Percentiles rank a stretch among this genome's conserved stretches.
phyloP scores from a whole-genome alignment of 2,113 vertebrate species.

The Thalassoma bifasciatum region DNA sequence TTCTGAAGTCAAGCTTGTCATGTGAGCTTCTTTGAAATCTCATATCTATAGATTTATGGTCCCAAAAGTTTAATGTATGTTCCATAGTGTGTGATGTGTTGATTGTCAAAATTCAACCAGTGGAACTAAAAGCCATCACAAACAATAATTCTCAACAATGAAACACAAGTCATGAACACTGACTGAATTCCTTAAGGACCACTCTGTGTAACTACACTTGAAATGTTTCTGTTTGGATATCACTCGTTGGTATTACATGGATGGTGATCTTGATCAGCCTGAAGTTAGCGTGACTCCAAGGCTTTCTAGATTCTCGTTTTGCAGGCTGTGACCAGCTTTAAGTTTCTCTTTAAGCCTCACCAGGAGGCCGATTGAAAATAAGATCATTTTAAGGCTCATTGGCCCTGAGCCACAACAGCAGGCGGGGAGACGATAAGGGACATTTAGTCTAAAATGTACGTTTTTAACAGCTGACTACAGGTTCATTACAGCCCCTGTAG shows the following conservation, averaged over 20 bases:
- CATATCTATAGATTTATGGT: no score
- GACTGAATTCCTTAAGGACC: conserved; percentile 2
- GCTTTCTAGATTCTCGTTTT: conserved; percentile 56
- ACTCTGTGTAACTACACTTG: not conserved
- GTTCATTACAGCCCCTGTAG: conserved; percentile 64
- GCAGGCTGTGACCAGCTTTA: conserved; percentile 55
- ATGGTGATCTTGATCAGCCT: conserved; percentile 40
- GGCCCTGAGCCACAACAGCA: conserved; percentile 68
- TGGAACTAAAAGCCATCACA: no score
- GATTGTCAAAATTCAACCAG: no score
- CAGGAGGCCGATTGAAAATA: conserved; percentile 71
- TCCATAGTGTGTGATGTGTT: no score
- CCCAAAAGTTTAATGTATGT: no score
- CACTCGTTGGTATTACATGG: conserved; percentile 19
- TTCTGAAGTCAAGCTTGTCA: no score
- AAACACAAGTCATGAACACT: not conserved
- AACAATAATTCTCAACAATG: no score
- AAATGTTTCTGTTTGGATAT: conserved; percentile 16
- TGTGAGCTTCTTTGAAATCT: no score
- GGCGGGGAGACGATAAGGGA: conserved; percentile 57
- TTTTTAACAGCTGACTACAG: conserved; percentile 72
- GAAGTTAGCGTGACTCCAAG: conserved; percentile 28
- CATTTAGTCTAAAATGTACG: conserved; percentile 71
- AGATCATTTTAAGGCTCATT: conserved; percentile 79
- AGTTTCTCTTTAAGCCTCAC: conserved; percentile 66